Conservation (phyloP, 2,888 invertebrate genomes). For the Melinaea menophilus region DNA sequence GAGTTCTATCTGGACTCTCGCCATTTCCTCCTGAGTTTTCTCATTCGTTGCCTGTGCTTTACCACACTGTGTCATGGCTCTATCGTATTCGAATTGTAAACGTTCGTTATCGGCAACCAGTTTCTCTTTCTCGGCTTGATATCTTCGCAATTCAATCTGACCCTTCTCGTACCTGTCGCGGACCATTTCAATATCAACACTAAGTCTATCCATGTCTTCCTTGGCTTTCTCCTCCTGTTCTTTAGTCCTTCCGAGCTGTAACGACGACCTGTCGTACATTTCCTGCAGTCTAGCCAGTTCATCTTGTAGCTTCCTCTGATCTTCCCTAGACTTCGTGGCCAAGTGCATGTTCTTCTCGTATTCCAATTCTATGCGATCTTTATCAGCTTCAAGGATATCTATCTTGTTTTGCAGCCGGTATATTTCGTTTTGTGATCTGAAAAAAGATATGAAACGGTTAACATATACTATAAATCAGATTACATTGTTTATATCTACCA, state of each 20-base stretch:
- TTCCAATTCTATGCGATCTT: conserved; percentile 90
- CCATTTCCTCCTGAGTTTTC: conserved; percentile 93
- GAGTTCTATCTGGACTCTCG: conserved; percentile 89
- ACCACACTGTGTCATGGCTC: conserved; percentile 90
- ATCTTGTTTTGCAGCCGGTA: conserved; percentile 92
- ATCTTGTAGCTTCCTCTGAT: conserved; percentile 91
- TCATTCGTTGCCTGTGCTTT: conserved; percentile 92
- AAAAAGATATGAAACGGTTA: conserved; percentile 35
- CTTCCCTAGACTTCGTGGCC: conserved; percentile 89
- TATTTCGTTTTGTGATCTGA: conserved; percentile 91
- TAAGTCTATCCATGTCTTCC: conserved; percentile 86
- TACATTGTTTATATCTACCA: conserved; percentile 30
- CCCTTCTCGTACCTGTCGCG: conserved; percentile 93
- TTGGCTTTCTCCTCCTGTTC: conserved; percentile 95
- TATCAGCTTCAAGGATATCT: conserved; percentile 91
- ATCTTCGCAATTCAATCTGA: conserved; percentile 88
- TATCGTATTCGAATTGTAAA: conserved; percentile 90
- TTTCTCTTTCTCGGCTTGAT: conserved; percentile 92
- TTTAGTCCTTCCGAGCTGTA: conserved; percentile 90
- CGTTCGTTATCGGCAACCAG: conserved; percentile 89
- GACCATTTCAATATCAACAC: conserved; percentile 90
- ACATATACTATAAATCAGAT: conserved; percentile 15
- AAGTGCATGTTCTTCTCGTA: conserved; percentile 89
- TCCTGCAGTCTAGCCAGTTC: conserved; percentile 91
- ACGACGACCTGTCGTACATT: conserved; percentile 90